Evolutionary conservation across 2,113 vertebrate species (phyloP).

Genomic region (Emydocephalus ijimae): DNA sequence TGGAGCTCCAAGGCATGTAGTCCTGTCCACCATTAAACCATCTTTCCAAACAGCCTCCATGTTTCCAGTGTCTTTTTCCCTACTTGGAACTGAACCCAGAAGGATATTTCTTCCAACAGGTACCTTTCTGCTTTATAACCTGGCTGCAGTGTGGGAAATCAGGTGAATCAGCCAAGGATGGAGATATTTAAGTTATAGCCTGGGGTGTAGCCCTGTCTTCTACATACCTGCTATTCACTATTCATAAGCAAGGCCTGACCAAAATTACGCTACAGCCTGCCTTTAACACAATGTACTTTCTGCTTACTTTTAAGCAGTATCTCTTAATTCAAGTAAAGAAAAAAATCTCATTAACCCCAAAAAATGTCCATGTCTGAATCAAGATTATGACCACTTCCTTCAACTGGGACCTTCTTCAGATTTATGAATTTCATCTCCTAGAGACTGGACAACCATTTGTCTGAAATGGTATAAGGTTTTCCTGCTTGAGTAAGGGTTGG

Average conservation of each 20-base stretch:
- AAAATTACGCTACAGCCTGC: not conserved
- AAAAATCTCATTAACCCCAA: not conserved
- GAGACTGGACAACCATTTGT: not conserved
- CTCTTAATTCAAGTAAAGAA: not conserved
- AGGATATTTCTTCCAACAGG: too few species aligned
- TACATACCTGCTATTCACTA: not conserved
- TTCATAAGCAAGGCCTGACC: not conserved
- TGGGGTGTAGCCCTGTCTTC: not conserved
- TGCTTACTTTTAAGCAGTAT: not conserved
- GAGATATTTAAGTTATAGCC: not conserved
- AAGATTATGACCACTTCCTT: not conserved
- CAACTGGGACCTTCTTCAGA: not conserved
- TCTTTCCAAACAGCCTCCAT: too few species aligned
- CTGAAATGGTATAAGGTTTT: not conserved
- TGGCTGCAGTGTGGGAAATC: not conserved
- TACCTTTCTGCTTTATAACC: not conserved
- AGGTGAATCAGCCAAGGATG: not conserved
- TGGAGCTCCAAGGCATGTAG: too few species aligned
- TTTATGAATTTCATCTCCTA: not conserved
- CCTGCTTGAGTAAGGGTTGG: not conserved
- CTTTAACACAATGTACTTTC: not conserved
- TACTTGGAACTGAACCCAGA: too few species aligned
- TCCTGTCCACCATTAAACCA: too few species aligned
- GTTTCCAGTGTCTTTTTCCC: too few species aligned
- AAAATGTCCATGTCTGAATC: not conserved